Percentiles rank a stretch among this genome's conserved stretches.
phyloP scores from a whole-genome alignment of 1,140 invertebrate species.

The Mya arenaria region DNA sequence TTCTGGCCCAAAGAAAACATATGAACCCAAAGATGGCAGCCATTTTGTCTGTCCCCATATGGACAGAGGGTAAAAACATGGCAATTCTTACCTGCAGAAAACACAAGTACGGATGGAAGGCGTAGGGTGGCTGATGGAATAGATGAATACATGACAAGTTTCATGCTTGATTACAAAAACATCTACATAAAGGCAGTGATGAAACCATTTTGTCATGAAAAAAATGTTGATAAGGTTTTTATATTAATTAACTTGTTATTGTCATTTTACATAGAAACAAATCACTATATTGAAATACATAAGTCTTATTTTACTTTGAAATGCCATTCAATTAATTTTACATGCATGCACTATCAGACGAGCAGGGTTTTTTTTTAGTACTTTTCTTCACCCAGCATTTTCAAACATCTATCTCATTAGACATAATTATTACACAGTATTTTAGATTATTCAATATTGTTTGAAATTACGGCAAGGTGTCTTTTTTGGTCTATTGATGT shows the following conservation, averaged over 20 bases:
- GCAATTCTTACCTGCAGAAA: conserved; percentile 38
- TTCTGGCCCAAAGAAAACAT: neutral
- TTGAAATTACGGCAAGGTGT: too few species aligned
- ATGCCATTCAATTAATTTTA: too few species aligned
- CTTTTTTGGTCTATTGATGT: too few species aligned
- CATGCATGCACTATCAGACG: too few species aligned
- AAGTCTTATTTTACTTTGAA: too few species aligned
- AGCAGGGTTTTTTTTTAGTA: too few species aligned
- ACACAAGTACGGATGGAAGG: conserved; percentile 29
- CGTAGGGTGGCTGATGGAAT: conserved; percentile 7
- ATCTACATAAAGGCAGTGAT: neutral
- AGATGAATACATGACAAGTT: conserved; percentile 1
- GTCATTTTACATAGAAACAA: too few species aligned
- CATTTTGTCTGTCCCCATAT: neutral
- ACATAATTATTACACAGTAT: too few species aligned
- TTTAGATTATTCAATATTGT: too few species aligned
- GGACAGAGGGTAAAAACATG: neutral
- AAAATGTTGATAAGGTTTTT: neutral
- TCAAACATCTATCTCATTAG: too few species aligned
- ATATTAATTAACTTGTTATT: neutral
- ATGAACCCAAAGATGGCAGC: neutral
- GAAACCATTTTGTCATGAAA: neutral
- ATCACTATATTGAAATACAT: too few species aligned
- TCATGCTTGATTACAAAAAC: neutral
- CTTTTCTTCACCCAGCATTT: too few species aligned